phyloP scores from a whole-genome alignment of 92 coral and sea anemone species.

The Porites evermanni region DNA sequence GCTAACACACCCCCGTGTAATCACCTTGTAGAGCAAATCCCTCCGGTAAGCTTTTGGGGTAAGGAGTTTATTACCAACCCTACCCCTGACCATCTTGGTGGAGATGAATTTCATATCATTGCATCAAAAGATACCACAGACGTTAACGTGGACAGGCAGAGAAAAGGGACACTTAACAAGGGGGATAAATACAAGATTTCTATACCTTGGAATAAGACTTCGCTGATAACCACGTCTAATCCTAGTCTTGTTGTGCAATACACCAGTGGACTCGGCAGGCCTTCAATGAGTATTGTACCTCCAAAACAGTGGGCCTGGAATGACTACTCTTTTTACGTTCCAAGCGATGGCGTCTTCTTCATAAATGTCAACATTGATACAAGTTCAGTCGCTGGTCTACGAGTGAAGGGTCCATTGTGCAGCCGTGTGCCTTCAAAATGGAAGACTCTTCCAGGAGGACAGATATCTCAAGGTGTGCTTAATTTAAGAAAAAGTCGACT shows the following conservation, averaged over 20 bases:
- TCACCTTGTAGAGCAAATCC: slow-evolving; percentile 87
- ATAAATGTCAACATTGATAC: slow-evolving; percentile 65
- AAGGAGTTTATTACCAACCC: slow-evolving; percentile 78
- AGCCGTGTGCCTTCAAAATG: slow-evolving; percentile 42
- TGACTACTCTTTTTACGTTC: slow-evolving; percentile 76
- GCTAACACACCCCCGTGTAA: slow-evolving; percentile 54
- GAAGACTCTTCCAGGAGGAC: slow-evolving; percentile 54
- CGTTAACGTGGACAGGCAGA: slow-evolving; percentile 56
- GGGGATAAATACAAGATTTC: slow-evolving; percentile 63
- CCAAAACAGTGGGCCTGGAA: slow-evolving; percentile 72
- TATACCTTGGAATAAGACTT: slow-evolving; percentile 45
- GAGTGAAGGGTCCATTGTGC: slow-evolving; percentile 31
- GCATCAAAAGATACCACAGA: slow-evolving; percentile 72
- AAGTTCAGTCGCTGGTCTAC: slow-evolving; percentile 43
- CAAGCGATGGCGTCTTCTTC: slow-evolving; percentile 39
- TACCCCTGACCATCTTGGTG: slow-evolving; percentile 52
- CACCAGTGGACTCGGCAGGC: slow-evolving; percentile 49
- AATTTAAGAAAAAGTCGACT: slow-evolving; percentile 26
- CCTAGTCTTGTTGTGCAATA: slow-evolving; percentile 87
- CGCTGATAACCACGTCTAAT: slow-evolving; percentile 58
- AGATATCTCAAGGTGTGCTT: slow-evolving; percentile 51
- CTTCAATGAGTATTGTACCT: slow-evolving; percentile 83
- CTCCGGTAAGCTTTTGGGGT: slow-evolving; percentile 84
- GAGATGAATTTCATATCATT: slow-evolving; percentile 78
- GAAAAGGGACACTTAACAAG: slow-evolving; percentile 13